A percentile compares a stretch with the other conserved stretches of the same genome.
Evolutionary conservation across 2,888 invertebrate species (phyloP).

Genomic region (Galeruca laticollis): DNA sequence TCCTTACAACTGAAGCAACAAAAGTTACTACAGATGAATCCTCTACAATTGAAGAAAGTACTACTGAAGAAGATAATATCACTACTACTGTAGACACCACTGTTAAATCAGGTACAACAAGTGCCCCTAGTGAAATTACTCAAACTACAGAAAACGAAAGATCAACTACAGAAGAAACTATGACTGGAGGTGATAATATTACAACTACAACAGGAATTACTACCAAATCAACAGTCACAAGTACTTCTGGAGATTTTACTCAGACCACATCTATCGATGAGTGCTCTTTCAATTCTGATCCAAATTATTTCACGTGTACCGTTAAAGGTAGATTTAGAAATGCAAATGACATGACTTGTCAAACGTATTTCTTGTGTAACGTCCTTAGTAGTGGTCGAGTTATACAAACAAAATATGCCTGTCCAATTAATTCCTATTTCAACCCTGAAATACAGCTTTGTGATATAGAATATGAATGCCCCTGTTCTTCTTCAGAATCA

Average conservation of each 20-base stretch:
- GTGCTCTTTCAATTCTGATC: constrained; percentile 20
- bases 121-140: not conserved
- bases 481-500: constrained; percentile 19
- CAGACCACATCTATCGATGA: not conserved
- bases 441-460: constrained; percentile 42
- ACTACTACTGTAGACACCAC: not conserved
- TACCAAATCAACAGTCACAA: no score
- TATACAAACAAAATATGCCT: constrained; percentile 55
- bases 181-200: no score
- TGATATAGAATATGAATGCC: constrained; percentile 59
- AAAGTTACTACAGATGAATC: not conserved
- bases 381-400: constrained; percentile 51
- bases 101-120: not conserved
- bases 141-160: no score
- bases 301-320: constrained; percentile 48
- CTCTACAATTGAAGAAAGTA: not conserved
- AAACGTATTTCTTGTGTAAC: constrained; percentile 52
- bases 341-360: constrained; percentile 60
- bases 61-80: not conserved
- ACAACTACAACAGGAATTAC: no score
- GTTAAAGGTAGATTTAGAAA: constrained; percentile 66
- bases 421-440: constrained; percentile 49
- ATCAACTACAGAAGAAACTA: constrained; percentile 1
- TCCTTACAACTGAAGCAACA: not conserved
- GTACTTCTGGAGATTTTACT: no score